A percentile compares a stretch with the other conserved stretches of the same genome.
These are phyloP conservation scores for Antrozous pallidus DNA, from an alignment of 2,797 vertebrate species.

Conservation along the genomic window DNA sequence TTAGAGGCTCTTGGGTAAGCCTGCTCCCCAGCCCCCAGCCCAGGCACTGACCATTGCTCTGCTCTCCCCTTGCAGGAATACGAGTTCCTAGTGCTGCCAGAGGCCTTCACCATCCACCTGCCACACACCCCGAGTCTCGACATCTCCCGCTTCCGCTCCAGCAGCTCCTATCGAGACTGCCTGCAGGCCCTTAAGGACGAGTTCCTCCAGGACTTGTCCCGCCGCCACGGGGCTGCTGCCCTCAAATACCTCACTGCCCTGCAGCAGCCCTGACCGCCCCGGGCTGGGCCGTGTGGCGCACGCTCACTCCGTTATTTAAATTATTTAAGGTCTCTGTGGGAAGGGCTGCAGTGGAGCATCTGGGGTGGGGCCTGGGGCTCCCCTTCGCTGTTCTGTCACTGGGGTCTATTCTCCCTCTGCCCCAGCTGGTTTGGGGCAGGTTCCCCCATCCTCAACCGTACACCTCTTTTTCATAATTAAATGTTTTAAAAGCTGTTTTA, in stretches of 20 bases:
- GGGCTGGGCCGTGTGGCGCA: background rate
- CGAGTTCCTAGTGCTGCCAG: slow-evolving; percentile 93
- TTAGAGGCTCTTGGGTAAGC: background rate
- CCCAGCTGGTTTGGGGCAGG: slow-evolving; percentile 59
- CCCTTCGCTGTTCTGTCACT: background rate
- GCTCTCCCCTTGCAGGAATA: slow-evolving; percentile 86
- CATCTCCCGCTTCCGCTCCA: slow-evolving; percentile 96
- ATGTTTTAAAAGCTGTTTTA: background rate
- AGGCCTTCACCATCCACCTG: slow-evolving; percentile 98
- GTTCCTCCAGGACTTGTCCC: slow-evolving; percentile 97
- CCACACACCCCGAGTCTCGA: slow-evolving; percentile 96
- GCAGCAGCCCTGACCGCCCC: slow-evolving; percentile 80
- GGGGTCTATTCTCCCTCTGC: background rate
- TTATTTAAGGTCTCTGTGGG: slow-evolving; percentile 61
- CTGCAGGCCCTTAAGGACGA: slow-evolving; percentile 93
- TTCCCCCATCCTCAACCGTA: background rate
- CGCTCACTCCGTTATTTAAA: slow-evolving; percentile 35
- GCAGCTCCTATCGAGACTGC: slow-evolving; percentile 90
- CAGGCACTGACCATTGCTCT: background rate
- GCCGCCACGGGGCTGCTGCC: slow-evolving; percentile 92
- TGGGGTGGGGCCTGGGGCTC: background rate
- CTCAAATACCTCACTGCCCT: slow-evolving; percentile 97
- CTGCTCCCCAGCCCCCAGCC: background rate
- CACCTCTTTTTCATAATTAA: slow-evolving; percentile 42
- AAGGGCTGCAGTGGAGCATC: background rate